Conservation (phyloP, 2,113 vertebrate genomes). For the Mystacornis crossleyi region DNA sequence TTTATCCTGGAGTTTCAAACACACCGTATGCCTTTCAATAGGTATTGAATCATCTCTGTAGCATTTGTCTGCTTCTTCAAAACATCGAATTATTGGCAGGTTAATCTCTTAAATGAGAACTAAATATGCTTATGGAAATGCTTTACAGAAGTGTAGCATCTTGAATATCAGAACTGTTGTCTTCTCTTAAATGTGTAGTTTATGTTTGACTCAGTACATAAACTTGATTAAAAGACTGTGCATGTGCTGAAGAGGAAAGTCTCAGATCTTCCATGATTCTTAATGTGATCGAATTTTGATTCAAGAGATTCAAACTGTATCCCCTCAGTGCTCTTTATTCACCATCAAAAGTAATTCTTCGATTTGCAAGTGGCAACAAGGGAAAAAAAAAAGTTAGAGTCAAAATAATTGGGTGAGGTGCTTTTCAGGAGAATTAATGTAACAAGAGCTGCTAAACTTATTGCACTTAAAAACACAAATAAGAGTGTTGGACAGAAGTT, state of each 20-base stretch:
- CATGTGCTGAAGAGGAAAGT: background rate
- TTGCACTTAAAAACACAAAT: constrained; percentile 47
- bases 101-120: constrained; percentile 1
- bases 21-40: constrained; percentile 26
- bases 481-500: constrained; percentile 54
- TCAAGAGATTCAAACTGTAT: background rate
- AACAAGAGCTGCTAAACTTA: constrained; percentile 49
- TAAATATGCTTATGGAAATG: constrained; percentile 2
- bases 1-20: constrained; percentile 51
- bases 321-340: constrained; percentile 3
- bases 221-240: background rate
- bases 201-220: background rate
- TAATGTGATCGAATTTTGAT: constrained; percentile 8
- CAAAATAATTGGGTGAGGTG: constrained; percentile 38
- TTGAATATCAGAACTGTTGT: background rate
- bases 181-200: background rate
- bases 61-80: constrained; percentile 48
- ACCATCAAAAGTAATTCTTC: constrained; percentile 45
- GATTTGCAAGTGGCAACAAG: constrained; percentile 60
- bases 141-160: background rate
- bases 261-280: background rate
- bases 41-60: background rate
- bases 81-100: constrained; percentile 18
- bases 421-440: constrained; percentile 53
- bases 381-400: background rate